Percentiles rank a stretch among this genome's conserved stretches.
Conservation (phyloP, 2,888 invertebrate genomes). For the Homarus gammarus region DNA sequence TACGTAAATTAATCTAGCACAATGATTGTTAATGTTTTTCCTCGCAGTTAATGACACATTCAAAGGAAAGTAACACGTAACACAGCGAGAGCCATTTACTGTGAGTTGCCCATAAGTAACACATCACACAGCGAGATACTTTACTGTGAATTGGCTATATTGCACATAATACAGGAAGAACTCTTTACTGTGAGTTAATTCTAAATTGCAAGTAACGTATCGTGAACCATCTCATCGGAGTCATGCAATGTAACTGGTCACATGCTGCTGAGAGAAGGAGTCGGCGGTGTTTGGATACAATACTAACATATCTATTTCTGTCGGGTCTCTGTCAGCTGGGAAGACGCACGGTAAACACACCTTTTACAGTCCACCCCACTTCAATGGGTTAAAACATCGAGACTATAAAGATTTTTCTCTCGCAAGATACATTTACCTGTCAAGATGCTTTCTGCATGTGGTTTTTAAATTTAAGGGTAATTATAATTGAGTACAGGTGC, state of each 20-base stretch:
- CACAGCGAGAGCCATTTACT: too few relatives aligned
- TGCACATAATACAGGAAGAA: background rate
- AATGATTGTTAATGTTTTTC: too few relatives aligned
- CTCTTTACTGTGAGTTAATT: background rate
- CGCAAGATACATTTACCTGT: too few relatives aligned
- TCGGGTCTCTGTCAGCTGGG: background rate
- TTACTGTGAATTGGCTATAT: too few relatives aligned
- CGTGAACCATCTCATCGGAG: background rate
- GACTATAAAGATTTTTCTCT: too few relatives aligned
- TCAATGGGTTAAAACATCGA: too few relatives aligned
- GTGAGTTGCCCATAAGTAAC: background rate
- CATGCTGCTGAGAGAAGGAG: background rate
- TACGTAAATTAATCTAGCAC: too few relatives aligned
- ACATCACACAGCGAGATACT: background rate
- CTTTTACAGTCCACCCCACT: background rate
- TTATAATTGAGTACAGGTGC: too few relatives aligned
- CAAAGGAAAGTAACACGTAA: too few relatives aligned
- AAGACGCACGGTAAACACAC: background rate
- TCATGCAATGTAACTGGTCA: background rate
- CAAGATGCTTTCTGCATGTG: too few relatives aligned
- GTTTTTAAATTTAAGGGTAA: too few relatives aligned
- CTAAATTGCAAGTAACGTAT: background rate
- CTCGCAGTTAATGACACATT: too few relatives aligned
- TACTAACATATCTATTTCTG: conserved; percentile 38
- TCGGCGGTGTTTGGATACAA: conserved; percentile 17